phyloP scores from a whole-genome alignment of 2,888 invertebrate species.

The Onchidella celtica region DNA sequence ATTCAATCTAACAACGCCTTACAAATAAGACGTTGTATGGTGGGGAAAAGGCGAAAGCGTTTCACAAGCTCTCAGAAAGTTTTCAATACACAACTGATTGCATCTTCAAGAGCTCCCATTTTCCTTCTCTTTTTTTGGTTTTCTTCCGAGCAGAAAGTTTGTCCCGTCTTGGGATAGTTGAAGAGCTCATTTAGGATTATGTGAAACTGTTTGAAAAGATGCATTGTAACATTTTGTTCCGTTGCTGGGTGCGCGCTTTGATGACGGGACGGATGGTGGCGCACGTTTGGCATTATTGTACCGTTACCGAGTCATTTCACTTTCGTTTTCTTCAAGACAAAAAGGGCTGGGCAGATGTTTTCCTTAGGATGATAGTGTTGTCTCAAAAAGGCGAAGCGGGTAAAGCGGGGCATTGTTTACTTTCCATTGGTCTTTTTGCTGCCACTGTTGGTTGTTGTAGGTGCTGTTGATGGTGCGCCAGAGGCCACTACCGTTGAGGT shows the following conservation, averaged over 20 bases:
- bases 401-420: not conserved
- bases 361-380: not conserved
- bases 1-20: constrained; percentile 4
- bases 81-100: constrained; percentile 27
- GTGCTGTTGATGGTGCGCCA: too few species aligned
- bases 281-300: constrained; percentile 13
- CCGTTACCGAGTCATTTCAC: constrained; percentile 45
- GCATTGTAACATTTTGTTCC: not conserved
- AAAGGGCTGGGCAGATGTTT: constrained; percentile 42
- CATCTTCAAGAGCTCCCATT: constrained; percentile 13
- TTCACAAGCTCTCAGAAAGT: not conserved
- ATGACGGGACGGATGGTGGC: not conserved
- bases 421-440: not conserved
- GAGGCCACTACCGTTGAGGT: too few species aligned
- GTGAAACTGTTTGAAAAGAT: constrained; percentile 26
- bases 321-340: not conserved
- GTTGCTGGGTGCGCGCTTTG: not conserved
- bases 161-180: constrained; percentile 5
- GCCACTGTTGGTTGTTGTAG: too few species aligned
- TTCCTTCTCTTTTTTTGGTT: too few species aligned
- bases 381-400: not conserved
- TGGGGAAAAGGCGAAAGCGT: not conserved
- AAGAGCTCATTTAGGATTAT: constrained; percentile 42
- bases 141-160: not conserved
- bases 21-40: constrained; percentile 13